Percentiles rank a stretch among this genome's conserved stretches.
phyloP scores from a whole-genome alignment of 2,797 vertebrate genomes.

The Mormyrus hasselquistii region DNA sequence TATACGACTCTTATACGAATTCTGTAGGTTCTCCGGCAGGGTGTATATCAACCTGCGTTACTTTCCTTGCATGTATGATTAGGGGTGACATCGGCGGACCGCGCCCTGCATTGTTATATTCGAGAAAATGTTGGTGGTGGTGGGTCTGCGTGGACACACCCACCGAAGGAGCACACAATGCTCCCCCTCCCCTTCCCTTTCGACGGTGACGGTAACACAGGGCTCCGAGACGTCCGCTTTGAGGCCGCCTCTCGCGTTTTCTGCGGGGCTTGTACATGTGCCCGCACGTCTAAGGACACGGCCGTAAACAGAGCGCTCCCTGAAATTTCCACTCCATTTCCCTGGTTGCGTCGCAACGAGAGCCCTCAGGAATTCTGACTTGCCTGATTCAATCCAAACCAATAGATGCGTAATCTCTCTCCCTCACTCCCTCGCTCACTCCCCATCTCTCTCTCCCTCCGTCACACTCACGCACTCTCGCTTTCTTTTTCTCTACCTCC shows the following conservation, averaged over 20 bases:
- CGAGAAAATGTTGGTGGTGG: conserved; percentile 30
- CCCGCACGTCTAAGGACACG: conserved; percentile 35
- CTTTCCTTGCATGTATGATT: background rate
- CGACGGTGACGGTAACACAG: background rate
- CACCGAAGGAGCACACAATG: conserved; percentile 1
- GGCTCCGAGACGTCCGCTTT: background rate
- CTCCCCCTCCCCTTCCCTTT: conserved; percentile 43
- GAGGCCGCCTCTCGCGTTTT: background rate
- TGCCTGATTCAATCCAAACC: conserved; percentile 37
- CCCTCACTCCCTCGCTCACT: conserved; percentile 4
- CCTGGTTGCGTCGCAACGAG: conserved; percentile 53
- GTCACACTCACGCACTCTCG: background rate
- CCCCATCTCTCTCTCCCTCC: conserved; percentile 8
- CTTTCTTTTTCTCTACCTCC: background rate
- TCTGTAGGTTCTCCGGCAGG: background rate
- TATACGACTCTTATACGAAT: background rate
- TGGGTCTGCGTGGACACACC: conserved; percentile 62
- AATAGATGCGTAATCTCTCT: conserved; percentile 19
- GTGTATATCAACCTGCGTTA: background rate
- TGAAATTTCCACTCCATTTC: conserved; percentile 55
- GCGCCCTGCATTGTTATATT: conserved; percentile 46
- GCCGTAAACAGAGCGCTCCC: conserved; percentile 44
- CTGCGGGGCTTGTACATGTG: background rate
- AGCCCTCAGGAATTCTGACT: conserved; percentile 62
- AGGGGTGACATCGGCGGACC: background rate